Evolutionary conservation across 2,113 vertebrate genomes (phyloP).

Genomic region (Sclerurus mexicanus): DNA sequence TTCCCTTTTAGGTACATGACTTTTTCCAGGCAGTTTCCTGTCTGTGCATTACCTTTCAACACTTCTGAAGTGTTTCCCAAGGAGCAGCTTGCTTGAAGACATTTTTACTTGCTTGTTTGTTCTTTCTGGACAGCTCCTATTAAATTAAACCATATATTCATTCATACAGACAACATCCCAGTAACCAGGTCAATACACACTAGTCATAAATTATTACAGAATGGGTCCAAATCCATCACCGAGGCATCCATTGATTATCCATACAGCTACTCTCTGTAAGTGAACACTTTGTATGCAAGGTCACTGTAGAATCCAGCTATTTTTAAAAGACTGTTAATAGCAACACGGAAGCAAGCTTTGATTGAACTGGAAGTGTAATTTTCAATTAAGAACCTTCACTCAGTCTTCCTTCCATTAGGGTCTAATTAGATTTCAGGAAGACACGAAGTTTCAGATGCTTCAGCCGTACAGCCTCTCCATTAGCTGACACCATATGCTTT

Average conservation of each 20-base stretch:
- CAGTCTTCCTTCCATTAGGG: constrained; percentile 51
- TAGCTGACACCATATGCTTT: constrained; percentile 61
- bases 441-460: neutral
- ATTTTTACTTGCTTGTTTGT: constrained; percentile 18
- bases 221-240: constrained; percentile 32
- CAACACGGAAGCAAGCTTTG: constrained; percentile 36
- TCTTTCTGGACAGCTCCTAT: constrained; percentile 17
- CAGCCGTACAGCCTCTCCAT: constrained; percentile 46
- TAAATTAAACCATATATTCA: constrained; percentile 35
- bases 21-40: neutral
- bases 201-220: constrained; percentile 52
- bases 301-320: constrained; percentile 31
- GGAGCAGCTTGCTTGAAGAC: neutral
- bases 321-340: constrained; percentile 44
- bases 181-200: constrained; percentile 25
- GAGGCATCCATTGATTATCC: constrained; percentile 48
- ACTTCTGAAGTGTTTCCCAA: neutral
- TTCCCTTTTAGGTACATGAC: neutral
- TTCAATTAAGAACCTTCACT: constrained; percentile 66
- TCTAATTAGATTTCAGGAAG: constrained; percentile 70
- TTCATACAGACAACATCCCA: constrained; percentile 25
- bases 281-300: constrained; percentile 49
- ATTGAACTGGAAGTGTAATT: constrained; percentile 69
- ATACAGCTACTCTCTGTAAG: neutral
- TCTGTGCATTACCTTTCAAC: neutral